These are phyloP conservation scores for Andrena bicolor DNA, from an alignment of 2,888 invertebrate genomes.

Conservation along the genomic window DNA sequence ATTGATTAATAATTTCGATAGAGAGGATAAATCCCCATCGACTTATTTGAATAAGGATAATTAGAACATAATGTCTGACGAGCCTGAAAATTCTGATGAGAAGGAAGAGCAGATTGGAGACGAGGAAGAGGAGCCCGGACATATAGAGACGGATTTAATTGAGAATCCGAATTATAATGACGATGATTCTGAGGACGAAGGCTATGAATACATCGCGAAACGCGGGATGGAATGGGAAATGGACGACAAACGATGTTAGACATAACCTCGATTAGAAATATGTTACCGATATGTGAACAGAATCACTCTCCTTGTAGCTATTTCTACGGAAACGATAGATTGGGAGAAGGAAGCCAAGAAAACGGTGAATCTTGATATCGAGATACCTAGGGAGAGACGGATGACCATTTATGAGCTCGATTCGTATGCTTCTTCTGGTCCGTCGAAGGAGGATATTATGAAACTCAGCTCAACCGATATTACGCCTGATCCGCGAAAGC, in stretches of 20 bases:
- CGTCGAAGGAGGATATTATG: constrained; percentile 56
- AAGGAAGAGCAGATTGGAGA: background rate
- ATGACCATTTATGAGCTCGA: constrained; percentile 75
- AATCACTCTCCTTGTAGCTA: background rate
- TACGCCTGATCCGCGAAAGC: constrained; percentile 17
- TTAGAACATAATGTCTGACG: constrained; percentile 16
- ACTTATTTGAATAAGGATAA: background rate
- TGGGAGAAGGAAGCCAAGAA: constrained; percentile 64
- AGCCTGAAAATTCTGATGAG: background rate
- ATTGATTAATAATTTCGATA: no score
- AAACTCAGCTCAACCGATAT: constrained; percentile 43
- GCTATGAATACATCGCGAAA: constrained; percentile 4
- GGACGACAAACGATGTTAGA: constrained; percentile 10
- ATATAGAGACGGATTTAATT: background rate
- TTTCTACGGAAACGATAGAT: constrained; percentile 31
- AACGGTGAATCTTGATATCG: constrained; percentile 45
- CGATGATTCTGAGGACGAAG: background rate
- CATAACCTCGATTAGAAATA: background rate
- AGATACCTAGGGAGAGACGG: constrained; percentile 49
- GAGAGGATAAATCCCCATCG: no score
- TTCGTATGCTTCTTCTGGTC: constrained; percentile 69
- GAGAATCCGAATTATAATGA: constrained; percentile 3
- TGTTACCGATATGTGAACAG: background rate
- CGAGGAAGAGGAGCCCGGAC: background rate
- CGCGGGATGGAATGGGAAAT: constrained; percentile 13